A percentile compares a stretch with the other conserved stretches of the same genome.
phyloP scores from a whole-genome alignment of 2,888 invertebrate species.

The Adelphocoris suturalis region DNA sequence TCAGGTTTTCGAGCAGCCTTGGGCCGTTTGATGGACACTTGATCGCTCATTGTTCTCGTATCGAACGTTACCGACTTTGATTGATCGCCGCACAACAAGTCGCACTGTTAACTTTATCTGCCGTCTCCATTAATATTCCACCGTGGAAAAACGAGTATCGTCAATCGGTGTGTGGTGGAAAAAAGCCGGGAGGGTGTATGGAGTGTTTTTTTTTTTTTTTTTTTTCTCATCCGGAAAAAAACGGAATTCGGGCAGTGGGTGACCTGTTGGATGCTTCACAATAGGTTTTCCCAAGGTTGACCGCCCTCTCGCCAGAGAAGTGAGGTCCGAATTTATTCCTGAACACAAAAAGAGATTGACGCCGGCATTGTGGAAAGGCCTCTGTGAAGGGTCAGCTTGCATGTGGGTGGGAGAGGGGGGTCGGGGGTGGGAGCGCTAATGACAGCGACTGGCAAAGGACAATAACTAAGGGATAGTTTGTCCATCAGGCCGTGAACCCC shows the following conservation, averaged over 20 bases:
- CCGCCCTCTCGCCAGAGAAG: conserved; percentile 11
- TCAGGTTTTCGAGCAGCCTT: background rate
- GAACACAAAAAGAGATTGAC: conserved; percentile 70
- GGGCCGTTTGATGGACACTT: conserved; percentile 49
- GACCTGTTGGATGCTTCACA: conserved; percentile 58
- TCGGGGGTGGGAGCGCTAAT: conserved; percentile 36
- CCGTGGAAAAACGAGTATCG: background rate
- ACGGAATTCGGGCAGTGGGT: conserved; percentile 57
- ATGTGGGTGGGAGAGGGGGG: background rate
- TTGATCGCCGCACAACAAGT: conserved; percentile 50
- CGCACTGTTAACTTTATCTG: conserved; percentile 24
- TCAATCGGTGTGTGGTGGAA: background rate
- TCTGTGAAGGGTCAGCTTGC: conserved; percentile 34
- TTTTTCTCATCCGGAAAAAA: background rate
- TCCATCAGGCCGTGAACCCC: conserved; percentile 71
- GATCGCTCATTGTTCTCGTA: conserved; percentile 58
- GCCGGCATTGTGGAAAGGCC: conserved; percentile 57
- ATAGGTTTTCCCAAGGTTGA: conserved; percentile 53
- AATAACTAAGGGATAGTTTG: conserved; percentile 67
- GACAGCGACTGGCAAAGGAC: conserved; percentile 58
- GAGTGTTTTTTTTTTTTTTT: background rate
- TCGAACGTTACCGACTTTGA: conserved; percentile 61
- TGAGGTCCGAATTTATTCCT: conserved; percentile 64
- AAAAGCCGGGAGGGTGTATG: background rate
- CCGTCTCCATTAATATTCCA: conserved; percentile 18